phyloP scores from a whole-genome alignment of 2,113 vertebrate species.

The Crotophaga sulcirostris region DNA sequence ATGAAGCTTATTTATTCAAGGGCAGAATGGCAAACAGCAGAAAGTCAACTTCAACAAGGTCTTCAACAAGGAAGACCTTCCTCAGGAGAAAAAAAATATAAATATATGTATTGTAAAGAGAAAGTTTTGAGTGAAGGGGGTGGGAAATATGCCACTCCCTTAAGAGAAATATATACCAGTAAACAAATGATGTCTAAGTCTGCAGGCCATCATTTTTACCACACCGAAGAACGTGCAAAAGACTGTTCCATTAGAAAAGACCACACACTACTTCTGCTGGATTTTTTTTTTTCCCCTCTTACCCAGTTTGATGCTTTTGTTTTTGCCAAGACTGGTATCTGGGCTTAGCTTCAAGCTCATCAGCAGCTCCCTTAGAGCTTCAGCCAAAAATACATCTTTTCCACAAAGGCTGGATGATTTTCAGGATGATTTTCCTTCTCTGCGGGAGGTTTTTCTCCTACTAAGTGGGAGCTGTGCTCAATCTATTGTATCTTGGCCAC shows the following conservation, averaged over 20 bases:
- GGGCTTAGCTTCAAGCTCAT: slow-evolving; percentile 66
- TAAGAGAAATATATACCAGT: background rate
- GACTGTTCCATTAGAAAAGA: slow-evolving; percentile 31
- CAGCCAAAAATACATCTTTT: slow-evolving; percentile 62
- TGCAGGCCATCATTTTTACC: slow-evolving; percentile 37
- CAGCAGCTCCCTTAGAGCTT: slow-evolving; percentile 49
- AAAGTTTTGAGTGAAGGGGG: slow-evolving; percentile 11
- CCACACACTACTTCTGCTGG: background rate
- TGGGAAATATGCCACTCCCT: background rate
- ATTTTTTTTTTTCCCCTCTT: background rate
- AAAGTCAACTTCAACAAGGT: background rate
- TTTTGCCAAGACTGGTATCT: slow-evolving; percentile 56
- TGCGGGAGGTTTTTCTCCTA: slow-evolving; percentile 27
- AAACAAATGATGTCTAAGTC: slow-evolving; percentile 26
- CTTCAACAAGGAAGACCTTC: background rate
- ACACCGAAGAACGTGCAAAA: background rate
- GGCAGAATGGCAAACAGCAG: background rate
- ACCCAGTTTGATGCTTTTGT: slow-evolving; percentile 48
- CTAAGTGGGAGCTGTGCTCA: slow-evolving; percentile 38
- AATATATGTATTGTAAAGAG: background rate
- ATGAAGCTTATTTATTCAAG: background rate
- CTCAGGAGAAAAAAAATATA: background rate
- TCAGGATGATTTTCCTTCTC: slow-evolving; percentile 58
- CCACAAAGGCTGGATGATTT: slow-evolving; percentile 58
- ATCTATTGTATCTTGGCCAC: slow-evolving; percentile 22